Base-by-base conservation (phyloP, 2,797 vertebrate species). In the Notoglanidium macrostoma region DNA sequence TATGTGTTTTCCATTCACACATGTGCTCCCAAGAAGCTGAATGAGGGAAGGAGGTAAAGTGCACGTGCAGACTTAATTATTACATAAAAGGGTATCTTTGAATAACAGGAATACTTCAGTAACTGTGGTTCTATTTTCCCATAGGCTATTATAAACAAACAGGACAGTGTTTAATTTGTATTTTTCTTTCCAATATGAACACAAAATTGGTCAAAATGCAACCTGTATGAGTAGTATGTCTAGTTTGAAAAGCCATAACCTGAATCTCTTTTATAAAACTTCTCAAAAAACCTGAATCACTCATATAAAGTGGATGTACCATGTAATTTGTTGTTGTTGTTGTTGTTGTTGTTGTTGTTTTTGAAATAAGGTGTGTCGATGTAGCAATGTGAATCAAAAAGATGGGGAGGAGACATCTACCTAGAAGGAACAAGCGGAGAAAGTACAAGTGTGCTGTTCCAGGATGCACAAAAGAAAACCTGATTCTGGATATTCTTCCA, bases 1-100 rank as follows among this genome's bases (percentile, higher is more conserved):
- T 85, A 88, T 55, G 61, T 83, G 51, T 68, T 92, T 92, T 92
- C 91, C 91, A 94, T 94, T 94, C 91, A 90, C 94, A 94, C 93
- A 92, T 94, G 74, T 26, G 40, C 84, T 87, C 82, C 87, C 77
- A 77, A 77, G 81, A 46, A 83, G 57, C 68, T 85, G 86, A 89
- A 86, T 84, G 86, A 85, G 86, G 68, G 61, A 84, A 54, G 17
- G 6, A 84, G 40, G 57, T n/a, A 46, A 63, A 81, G 57, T 46
- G 82, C 63, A 86, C 86, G 84, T 57, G n/a, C 70, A 67, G 79
- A 87, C 84, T 87, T 91, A 65, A 89, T 87, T 88, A 87, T 81
- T 70, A 84, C 59, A 76, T 68, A 54, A 77, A 68, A 85, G 21
- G 21, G 8, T 26, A 15, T 59, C 21, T 80, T 17, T 26, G 29